phyloP scores from a whole-genome alignment of 2,888 invertebrate species.

The Stenodema calcarata region DNA sequence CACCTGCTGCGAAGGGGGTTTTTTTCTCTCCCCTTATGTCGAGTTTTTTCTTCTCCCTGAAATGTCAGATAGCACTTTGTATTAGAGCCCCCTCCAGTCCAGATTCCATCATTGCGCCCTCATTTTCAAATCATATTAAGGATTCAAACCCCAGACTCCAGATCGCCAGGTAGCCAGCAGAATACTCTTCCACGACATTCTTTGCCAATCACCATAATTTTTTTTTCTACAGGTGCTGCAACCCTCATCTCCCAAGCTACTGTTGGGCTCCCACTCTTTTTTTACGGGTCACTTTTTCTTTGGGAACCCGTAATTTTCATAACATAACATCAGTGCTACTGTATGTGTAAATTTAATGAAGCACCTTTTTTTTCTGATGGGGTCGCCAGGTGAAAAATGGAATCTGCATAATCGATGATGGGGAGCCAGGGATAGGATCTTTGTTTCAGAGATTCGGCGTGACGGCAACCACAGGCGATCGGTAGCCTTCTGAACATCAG shows the following conservation, averaged over 20 bases:
- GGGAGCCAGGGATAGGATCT: no score
- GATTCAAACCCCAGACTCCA: neutral
- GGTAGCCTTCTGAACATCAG: no score
- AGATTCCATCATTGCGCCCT: neutral
- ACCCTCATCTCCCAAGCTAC: neutral
- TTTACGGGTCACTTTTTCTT: neutral
- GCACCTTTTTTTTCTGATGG: neutral
- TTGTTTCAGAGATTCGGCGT: no score
- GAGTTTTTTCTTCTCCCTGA: neutral
- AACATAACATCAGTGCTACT: neutral
- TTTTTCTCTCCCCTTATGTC: neutral
- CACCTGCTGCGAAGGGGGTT: neutral
- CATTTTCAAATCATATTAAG: neutral
- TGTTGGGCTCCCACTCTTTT: neutral
- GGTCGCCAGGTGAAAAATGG: neutral
- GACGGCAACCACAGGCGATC: no score
- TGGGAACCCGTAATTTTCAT: neutral
- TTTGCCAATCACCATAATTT: neutral
- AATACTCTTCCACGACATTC: neutral
- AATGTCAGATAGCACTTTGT: neutral
- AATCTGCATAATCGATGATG: neutral
- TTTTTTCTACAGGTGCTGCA: neutral
- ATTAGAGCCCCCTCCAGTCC: neutral
- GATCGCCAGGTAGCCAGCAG: neutral
- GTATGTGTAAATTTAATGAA: neutral